phyloP scores from a whole-genome alignment of 2,113 vertebrate species.

The Spheniscus mendiculus region DNA sequence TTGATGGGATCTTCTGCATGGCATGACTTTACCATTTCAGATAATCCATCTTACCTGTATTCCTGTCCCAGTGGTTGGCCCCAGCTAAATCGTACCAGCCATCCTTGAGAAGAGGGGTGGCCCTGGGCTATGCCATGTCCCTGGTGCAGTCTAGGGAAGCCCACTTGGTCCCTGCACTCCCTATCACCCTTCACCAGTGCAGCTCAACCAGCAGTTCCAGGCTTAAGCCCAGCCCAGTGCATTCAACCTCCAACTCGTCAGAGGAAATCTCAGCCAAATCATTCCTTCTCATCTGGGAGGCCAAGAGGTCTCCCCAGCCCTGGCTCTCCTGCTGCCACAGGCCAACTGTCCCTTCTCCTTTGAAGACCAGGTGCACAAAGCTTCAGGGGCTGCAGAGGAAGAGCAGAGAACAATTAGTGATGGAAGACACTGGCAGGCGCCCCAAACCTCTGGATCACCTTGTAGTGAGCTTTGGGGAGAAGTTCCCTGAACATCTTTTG shows the following conservation, averaged over 20 bases:
- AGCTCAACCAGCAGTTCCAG: not conserved
- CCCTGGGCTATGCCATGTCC: not conserved
- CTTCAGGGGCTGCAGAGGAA: not conserved
- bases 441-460: not conserved
- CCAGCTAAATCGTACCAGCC: fast-evolving
- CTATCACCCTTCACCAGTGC: not conserved
- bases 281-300: not conserved
- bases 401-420: not conserved
- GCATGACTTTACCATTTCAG: not conserved
- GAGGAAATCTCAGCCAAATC: not conserved
- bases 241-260: fast-evolving
- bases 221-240: not conserved
- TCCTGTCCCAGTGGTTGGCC: not conserved
- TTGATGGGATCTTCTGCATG: not conserved
- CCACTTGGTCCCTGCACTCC: not conserved
- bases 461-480: not conserved
- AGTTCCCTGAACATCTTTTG: not conserved
- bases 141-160: not conserved
- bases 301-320: not conserved
- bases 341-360: not conserved
- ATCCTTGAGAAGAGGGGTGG: not conserved
- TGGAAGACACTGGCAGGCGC: not conserved
- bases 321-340: not conserved
- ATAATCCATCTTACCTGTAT: not conserved
- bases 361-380: not conserved